Evolutionary conservation across 1,140 invertebrate genomes (phyloP).

Genomic region (Ips typographus): DNA sequence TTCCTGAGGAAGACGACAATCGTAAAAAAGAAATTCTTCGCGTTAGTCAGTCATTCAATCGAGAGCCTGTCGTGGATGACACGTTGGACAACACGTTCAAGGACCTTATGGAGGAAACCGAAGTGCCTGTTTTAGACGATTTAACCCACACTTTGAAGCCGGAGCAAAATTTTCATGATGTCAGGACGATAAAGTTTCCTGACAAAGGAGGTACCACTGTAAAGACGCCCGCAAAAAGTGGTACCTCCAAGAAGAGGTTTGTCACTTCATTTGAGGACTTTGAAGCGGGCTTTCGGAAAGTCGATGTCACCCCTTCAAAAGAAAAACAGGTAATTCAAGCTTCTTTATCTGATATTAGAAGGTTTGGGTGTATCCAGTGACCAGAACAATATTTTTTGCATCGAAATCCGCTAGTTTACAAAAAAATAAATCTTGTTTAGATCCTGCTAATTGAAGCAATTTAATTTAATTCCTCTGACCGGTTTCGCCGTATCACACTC

Average conservation of each 20-base stretch:
- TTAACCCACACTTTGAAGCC: conserved; percentile 41
- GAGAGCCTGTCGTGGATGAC: conserved; percentile 37
- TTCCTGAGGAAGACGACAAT: conserved; percentile 1
- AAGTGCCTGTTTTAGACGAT: conserved; percentile 56
- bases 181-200: conserved; percentile 46
- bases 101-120: conserved; percentile 58
- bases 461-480: too few relatives aligned
- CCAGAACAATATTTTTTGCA: too few relatives aligned
- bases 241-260: conserved; percentile 47
- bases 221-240: conserved; percentile 46
- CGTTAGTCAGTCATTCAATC: conserved; percentile 22
- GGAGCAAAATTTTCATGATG: conserved; percentile 47
- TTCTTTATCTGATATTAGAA: too few relatives aligned
- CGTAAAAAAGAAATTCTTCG: conserved; percentile 26
- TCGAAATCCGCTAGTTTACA: too few relatives aligned
- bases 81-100: conserved; percentile 58
- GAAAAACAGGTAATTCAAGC: conserved; percentile 18
- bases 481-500: too few relatives aligned
- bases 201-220: conserved; percentile 46
- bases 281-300: conserved; percentile 27
- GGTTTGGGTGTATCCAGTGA: too few relatives aligned
- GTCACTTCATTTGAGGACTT: conserved; percentile 50
- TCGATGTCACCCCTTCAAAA: conserved; percentile 1
- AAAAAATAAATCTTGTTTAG: too few relatives aligned
- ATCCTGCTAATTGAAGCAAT: too few relatives aligned